These are phyloP conservation scores for Agrilus cyanescens DNA, from an alignment of 2,888 invertebrate species.

Conservation along the genomic window DNA sequence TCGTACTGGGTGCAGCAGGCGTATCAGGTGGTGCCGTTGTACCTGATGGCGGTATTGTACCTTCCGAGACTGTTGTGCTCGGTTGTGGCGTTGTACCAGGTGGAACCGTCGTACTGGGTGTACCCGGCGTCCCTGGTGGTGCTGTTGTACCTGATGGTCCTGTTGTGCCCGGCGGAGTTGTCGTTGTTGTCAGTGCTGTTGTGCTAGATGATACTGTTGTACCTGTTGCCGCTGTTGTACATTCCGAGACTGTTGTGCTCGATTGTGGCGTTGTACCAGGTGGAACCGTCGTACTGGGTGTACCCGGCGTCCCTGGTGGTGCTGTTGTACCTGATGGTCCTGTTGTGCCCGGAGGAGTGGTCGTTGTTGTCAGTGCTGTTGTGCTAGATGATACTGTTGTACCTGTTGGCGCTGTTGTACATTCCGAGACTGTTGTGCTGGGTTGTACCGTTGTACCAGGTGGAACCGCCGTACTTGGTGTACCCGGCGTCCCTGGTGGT, in stretches of 20 bases:
- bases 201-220: not conserved
- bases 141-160: not conserved
- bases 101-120: not conserved
- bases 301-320: not conserved
- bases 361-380: not conserved
- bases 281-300: not conserved
- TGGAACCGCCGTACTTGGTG: no score
- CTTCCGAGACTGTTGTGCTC: no score
- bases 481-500: no score
- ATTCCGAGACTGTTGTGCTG: not conserved
- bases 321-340: not conserved
- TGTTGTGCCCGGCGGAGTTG: not conserved
- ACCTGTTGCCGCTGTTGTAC: not conserved
- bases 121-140: not conserved
- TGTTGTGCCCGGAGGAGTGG: not conserved
- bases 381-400: not conserved
- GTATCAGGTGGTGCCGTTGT: not conserved
- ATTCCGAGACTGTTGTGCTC: not conserved
- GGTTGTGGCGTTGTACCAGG: not conserved
- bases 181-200: constrained; percentile 1
- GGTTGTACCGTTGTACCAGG: no score
- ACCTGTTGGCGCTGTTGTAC: constrained; percentile 1
- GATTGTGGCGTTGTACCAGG: not conserved
- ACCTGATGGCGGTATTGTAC: not conserved
- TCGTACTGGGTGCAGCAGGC: no score